Evolutionary conservation across 2,888 invertebrate genomes (phyloP), one percentile per base, ranked within the genome.

Genomic region (Dendrolimus pini): DNA sequence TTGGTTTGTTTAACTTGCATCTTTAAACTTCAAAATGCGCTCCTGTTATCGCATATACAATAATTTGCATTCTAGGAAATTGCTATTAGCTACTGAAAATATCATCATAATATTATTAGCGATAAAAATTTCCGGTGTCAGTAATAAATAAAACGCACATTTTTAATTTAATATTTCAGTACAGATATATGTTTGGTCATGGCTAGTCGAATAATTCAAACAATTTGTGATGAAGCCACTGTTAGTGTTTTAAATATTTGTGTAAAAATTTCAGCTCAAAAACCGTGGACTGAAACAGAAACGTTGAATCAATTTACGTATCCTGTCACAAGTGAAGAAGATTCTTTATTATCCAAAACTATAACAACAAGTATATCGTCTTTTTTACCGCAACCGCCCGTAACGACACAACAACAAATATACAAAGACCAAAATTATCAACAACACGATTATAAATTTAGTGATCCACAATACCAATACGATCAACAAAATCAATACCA

Each of bases 191-290:
- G 59, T 61, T 56, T 64, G 59, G 64, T 68, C 67, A 86, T 84
- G 84, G 72, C 78, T 68, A 77, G 75, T 62, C 72, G 73, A 55
- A 62, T 80, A 52, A 74, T 82, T 58, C 59, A 77, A 59, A 65
- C 60, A 62, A 64, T 83, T 55, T 86, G 81, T 68, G 75, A 82
- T 41, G 67, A 75, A 42, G 65, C 77, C 9, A 68, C 75, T 8
- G 70, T 69, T 61, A 75, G 72, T 65, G 62, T 82, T 67, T 80
- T 82, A 62, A 79, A 76, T 70, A 67, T 70, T 63, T 71, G 81
- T 57, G 82, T 77, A 69, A 77, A 80, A 67, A 63, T 90, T 89
- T 62, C 89, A 90, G 90, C 86, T 78, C 89, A 89, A 78, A 89
- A 88, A 75, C 70, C 86, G 63, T 89, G 88, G 89, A 82, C 80